Percentiles rank a stretch among this genome's conserved stretches.
Conservation (phyloP, 2,113 vertebrate species). For the Urocynchramus pylzowi region DNA sequence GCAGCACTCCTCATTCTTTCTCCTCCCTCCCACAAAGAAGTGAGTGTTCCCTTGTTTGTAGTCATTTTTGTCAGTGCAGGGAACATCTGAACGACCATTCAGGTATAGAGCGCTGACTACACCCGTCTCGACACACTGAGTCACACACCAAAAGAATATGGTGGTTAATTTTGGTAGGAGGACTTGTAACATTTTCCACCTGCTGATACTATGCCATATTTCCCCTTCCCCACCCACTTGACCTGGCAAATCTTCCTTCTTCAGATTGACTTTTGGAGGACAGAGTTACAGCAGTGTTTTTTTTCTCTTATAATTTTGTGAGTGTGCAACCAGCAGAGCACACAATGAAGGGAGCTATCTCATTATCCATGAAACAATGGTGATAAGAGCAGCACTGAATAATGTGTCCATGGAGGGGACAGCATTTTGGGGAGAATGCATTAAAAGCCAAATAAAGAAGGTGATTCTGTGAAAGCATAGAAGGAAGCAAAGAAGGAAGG, state of each 20-base stretch:
- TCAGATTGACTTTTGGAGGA: conserved; percentile 7
- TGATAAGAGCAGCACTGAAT: background rate
- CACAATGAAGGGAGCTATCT: background rate
- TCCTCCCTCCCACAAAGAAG: background rate
- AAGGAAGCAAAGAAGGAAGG: background rate
- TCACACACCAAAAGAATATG: conserved; percentile 52
- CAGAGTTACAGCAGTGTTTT: background rate
- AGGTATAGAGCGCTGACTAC: conserved; percentile 21
- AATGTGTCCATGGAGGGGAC: background rate
- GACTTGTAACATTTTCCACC: conserved; percentile 64
- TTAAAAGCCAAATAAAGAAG: background rate
- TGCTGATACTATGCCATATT: conserved; percentile 49
- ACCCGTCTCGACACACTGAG: conserved; percentile 22
- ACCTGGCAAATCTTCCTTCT: conserved; percentile 33
- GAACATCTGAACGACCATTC: conserved; percentile 30
- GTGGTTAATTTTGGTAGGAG: conserved; percentile 62
- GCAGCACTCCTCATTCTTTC: background rate
- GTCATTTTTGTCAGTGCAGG: conserved; percentile 1
- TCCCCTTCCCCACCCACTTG: conserved; percentile 55
- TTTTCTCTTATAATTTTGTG: background rate
- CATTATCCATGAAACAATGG: background rate
- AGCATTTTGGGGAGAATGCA: background rate
- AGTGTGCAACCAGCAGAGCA: background rate
- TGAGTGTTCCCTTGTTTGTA: conserved; percentile 18
- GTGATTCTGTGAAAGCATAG: background rate